Base-by-base conservation (phyloP, 2,888 invertebrate genomes). In the Netelia inedita region DNA sequence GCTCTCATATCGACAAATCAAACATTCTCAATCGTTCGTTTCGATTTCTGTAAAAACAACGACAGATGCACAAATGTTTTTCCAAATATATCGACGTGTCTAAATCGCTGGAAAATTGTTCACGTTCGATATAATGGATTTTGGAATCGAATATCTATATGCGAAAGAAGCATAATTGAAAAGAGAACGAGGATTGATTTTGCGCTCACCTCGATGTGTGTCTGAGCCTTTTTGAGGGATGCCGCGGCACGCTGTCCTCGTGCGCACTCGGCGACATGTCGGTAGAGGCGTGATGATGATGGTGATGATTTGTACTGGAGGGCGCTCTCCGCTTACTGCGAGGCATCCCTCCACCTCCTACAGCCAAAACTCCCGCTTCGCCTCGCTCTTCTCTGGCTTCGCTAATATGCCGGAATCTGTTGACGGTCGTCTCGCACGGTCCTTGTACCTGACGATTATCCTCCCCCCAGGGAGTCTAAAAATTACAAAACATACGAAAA, bases 301-400 rank as follows among this genome's bases (percentile, higher is more conserved):
- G 87, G 73, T 88, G 91, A 86, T 92, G 87, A 83, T 91, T 93
- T 87, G 93, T 93, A 89, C 90, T 92, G 89, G 93, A 91, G 91
- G 93, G 92, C 89, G 93, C 93, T 93, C 93, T 93, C 90, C 93
- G 93, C 91, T 93, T 93, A 87, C 92, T 92, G 90, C 93, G 93
- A 92, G 93, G 93, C 93, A 93, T 93, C 92, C 93, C 93, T 93
- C 92, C 91, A 87, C 87, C 88, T 88, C 89, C 90, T 89, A 87
- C 82, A 88, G 65, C 82, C 86, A 88, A 87, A 82, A 78, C 88
- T 87, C 87, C 87, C 53, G 83, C 85, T 63, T 66, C 63, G 83
- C 43, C 61, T 66, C 72, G 74, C 50, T 81, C 85, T 63, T 82
- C 78, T 82, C 81, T 75, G 55, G 79, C 74, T 74, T 68, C 76